Base-by-base conservation (phyloP, 2,888 invertebrate species). In the Platerodrilus igneus region DNA sequence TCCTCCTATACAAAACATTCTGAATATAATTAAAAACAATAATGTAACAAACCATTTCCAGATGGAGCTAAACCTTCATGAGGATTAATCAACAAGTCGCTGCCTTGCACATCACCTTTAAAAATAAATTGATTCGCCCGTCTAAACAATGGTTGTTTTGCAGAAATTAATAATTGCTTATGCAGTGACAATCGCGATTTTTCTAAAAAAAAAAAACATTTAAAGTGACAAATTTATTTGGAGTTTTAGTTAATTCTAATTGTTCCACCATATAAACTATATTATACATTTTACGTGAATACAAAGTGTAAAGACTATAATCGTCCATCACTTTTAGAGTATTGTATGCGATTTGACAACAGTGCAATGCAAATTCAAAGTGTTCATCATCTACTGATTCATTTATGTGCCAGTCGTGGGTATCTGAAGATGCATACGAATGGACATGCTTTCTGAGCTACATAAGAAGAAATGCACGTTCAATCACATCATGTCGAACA, bases 131-230 rank as follows among this genome's bases (percentile, higher is more conserved):
- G 74, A 63, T 90, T 90, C 2, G 79, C 77, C 56, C 80, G 74
- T 36, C 86, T 77, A 62, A 94, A 89, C 40, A 79, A 70, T 0
- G 94, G 94, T 47, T 75, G 75, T 40, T 75, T 78, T 29, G 73
- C 62, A 0, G 82, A 77, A 46, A 93, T 65, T 21, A 79, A 77
- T 47, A 92, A 75, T 49, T 79, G 75, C 47, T 78, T 71, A 60
- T 94, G 93, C 4, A 92, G 68, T 35, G 71, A 65, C 57, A 77
- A 75, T 28, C 92, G 74, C 54, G 77, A 74, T 36, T 71, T 69
- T 58, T 74, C 86, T 85, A 65, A 45, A 69, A 68, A 33, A 25
- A 30, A 29, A 10, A 18, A 21, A 11, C 3, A 5, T 2, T 9
- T 10, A 10, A 10, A 28, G 16, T 17, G 0, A 6, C 4, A 28